Base-by-base conservation (phyloP, 1,140 invertebrate genomes). In the Camponotus vicinus region DNA sequence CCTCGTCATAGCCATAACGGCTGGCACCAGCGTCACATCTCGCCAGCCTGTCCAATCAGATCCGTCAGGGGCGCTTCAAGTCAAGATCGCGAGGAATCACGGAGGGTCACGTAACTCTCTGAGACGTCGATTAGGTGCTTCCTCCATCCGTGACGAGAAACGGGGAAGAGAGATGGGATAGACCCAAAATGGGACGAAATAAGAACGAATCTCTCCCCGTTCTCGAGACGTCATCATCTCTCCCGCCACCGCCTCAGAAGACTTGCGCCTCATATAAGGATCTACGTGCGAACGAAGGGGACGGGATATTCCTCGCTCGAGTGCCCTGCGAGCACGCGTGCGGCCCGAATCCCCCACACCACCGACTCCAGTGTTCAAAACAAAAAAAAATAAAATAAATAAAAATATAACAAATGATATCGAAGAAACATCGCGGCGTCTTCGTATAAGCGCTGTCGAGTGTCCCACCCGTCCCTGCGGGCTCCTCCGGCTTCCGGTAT, bases 351-450 rank as follows among this genome's bases (percentile, higher is more conserved):
- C 93, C 92, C 92, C 93, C 93, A 93, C 93, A 94, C 93, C 94
- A 94, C 94, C 94, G 94, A 94, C 94, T 94, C 93, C 94, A 94
- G 94, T 94, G 93, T 94, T 94, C 94, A 94, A 94, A 91, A 89
- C 79, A 91, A 91, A 85, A 34, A 85, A 34, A 76, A 57, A 69
- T 3, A 67, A 27, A 82, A 67, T 61, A 57, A 73, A 85, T 85
- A 78, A 79, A 76, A 40, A 82, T 71, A 63, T 61, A 83, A 66
- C 55, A 69, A 61, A 70, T 63, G 77, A 82, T 64, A 80, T 32
- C 32, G 55, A 63, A 55, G 42, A 86, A 86, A 52, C 40, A 82
- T 80, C 77, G 57, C n/a, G 40, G 77, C 59, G 40, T 64, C 59
- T 42, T 78, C 82, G 73, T 78, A 83, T 37, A 83, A 75, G 69